Base-by-base conservation (phyloP, 2,888 invertebrate species). In the Phyllotreta cruciferae region DNA sequence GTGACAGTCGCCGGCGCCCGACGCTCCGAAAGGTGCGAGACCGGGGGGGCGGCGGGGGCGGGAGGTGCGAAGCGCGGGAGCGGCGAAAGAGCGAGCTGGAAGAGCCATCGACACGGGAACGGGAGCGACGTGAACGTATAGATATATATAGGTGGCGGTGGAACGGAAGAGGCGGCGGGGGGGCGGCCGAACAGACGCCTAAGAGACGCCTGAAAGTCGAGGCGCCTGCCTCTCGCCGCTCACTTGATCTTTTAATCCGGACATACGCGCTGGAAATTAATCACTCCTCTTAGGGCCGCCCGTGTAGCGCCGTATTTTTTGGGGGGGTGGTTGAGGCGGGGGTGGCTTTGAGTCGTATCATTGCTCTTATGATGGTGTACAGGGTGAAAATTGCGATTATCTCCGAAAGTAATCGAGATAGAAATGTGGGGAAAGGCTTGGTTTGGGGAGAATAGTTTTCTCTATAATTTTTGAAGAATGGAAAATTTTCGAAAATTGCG, bases 221-320 rank as follows among this genome's bases (percentile, higher is more conserved):
- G 79, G 79, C 80, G 80, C 78, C 79, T 78, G 78, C 78, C 79
- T 76, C 80, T 77, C 77, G 75, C 79, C 77, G 79, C 77, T 79
- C 74, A 74, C 79, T 78, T 78, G 79, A 81, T 80, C 81, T 80
- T 78, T 80, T 81, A 81, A 81, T 81, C 80, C 79, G 79, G 77
- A 80, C 80, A 79, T 80, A 80, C 80, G 78, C 80, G 80, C 73
- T 74, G 75, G 78, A 81, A 80, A 81, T 81, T 81, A 81, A 81
- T 81, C 80, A 80, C 80, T 77, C 77, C 24, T 24, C 24, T 24
- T 24, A 24, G 24, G 4, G 24, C 2, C 24, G 24, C 2, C 63
- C 66, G 56, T 65, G 62, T 63, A 65, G 56, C 61, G 60, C 39
- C 52, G 35, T 6, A 4, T 24, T 24, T 24, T 24, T 24, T 4